Percentiles rank a stretch among this genome's conserved stretches.
Conservation (phyloP, 2,113 vertebrate genomes). For the Tiliqua scincoides region DNA sequence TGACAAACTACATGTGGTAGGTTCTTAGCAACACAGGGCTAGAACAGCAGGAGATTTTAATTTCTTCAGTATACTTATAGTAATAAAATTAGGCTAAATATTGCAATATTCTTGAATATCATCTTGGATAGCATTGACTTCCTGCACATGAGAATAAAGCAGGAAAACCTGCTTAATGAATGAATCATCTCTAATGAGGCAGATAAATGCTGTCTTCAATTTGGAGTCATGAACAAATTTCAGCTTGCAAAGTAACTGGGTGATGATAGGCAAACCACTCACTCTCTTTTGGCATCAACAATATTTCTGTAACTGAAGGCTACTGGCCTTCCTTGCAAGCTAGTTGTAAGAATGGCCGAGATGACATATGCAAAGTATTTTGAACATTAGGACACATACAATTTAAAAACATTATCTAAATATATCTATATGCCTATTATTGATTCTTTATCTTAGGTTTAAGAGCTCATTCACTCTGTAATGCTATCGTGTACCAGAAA, state of each 20-base stretch:
- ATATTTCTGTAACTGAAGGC: background rate
- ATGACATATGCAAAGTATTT: background rate
- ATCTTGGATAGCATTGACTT: too few relatives aligned
- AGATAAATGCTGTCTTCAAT: background rate
- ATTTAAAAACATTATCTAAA: background rate
- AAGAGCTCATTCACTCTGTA: background rate
- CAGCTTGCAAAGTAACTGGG: background rate
- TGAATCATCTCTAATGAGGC: background rate
- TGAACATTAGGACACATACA: background rate
- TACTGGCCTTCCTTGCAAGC: background rate
- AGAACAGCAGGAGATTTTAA: background rate
- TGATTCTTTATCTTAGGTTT: background rate
- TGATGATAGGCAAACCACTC: background rate
- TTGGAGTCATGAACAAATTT: background rate
- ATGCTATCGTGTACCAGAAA: background rate
- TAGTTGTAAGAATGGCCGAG: background rate
- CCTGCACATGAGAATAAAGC: background rate
- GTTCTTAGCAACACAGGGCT: background rate
- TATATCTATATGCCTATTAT: background rate
- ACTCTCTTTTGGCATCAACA: background rate
- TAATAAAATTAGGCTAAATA: background rate
- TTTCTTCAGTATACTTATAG: background rate
- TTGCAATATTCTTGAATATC: background rate
- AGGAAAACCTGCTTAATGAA: background rate
- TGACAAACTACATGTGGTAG: rapidly evolving